These are phyloP conservation scores for Rhagonycha lutea DNA, from an alignment of 2,888 invertebrate species.

Conservation along the genomic window DNA sequence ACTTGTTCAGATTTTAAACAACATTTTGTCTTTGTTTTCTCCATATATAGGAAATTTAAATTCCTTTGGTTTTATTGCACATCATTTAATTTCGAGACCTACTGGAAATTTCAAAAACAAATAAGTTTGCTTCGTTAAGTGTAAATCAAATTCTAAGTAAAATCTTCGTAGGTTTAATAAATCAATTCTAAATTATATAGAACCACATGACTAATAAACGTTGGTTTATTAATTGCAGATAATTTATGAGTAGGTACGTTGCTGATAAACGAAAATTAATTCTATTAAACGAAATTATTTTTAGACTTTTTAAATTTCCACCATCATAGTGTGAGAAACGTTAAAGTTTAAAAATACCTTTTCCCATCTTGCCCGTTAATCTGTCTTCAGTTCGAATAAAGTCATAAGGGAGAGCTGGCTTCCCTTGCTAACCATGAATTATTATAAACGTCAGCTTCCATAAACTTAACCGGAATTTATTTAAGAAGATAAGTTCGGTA, in stretches of 20 bases:
- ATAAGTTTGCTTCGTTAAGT: background rate
- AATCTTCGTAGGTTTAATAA: background rate
- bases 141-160: background rate
- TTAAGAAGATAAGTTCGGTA: slow-evolving; percentile 21
- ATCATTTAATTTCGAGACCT: too few relatives aligned
- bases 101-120: background rate
- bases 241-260: background rate
- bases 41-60: too few relatives aligned
- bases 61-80: too few relatives aligned
- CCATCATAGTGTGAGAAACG: slow-evolving; percentile 9
- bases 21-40: background rate
- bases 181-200: background rate
- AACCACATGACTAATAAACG: background rate
- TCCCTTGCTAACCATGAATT: slow-evolving; percentile 23
- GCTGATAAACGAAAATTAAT: background rate
- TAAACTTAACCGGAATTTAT: slow-evolving; percentile 27
- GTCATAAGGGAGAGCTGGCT: slow-evolving; percentile 13
- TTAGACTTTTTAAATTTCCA: background rate
- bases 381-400: slow-evolving; percentile 11
- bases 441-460: slow-evolving; percentile 27
- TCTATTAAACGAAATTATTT: background rate
- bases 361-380: slow-evolving; percentile 11
- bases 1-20: background rate
- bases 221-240: background rate
- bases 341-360: slow-evolving; percentile 6